phyloP scores from a whole-genome alignment of 1,140 invertebrate species.

The Penaeus chinensis region DNA sequence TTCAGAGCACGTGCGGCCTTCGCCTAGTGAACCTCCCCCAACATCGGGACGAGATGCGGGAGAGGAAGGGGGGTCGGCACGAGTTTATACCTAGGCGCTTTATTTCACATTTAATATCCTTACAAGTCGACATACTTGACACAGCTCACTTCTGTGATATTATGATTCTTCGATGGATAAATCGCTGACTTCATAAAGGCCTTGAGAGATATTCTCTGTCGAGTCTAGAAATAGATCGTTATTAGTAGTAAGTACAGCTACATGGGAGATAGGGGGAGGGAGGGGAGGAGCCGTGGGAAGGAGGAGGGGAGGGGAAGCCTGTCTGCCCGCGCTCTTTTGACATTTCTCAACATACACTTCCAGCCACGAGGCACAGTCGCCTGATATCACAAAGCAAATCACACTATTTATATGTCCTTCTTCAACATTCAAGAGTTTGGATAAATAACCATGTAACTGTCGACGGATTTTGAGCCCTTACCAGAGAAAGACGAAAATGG shows the following conservation, averaged over 20 bases:
- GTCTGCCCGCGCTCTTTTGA: conserved; percentile 33
- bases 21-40: conserved; percentile 9
- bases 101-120: too few relatives aligned
- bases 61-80: neutral
- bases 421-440: too few relatives aligned
- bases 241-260: neutral
- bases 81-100: too few relatives aligned
- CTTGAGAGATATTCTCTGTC: too few relatives aligned
- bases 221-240: too few relatives aligned
- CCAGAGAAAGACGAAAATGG: conserved; percentile 12
- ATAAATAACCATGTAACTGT: neutral
- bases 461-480: neutral
- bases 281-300: neutral
- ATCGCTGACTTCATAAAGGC: too few relatives aligned
- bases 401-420: too few relatives aligned
- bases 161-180: too few relatives aligned
- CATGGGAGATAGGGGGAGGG: neutral
- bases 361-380: too few relatives aligned
- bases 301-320: neutral
- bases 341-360: conserved; percentile 15
- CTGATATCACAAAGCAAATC: too few relatives aligned
- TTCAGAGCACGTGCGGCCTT: conserved; percentile 49
- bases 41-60: neutral
- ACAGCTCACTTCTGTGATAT: too few relatives aligned
- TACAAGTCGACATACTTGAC: too few relatives aligned